Evolutionary conservation across 2,113 vertebrate genomes (phyloP), one percentile per base, ranked within the genome.

Genomic region (Bufo bufo): DNA sequence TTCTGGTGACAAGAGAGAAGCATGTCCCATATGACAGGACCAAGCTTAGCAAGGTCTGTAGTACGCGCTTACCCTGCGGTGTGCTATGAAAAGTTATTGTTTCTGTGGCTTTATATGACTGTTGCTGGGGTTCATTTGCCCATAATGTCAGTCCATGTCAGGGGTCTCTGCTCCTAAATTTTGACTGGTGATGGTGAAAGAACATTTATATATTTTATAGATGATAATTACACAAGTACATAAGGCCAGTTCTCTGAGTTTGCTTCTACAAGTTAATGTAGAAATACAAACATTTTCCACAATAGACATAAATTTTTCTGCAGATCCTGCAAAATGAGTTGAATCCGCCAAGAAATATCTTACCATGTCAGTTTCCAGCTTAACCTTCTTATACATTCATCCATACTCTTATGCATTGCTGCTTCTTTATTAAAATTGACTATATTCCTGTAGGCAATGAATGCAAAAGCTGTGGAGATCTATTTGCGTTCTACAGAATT

Each of bases 11-110:
- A 87, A 96, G 89, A 23, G 97, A 98, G 87, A 91, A 85, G 0
- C 89, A 96, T 0, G 91, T 93, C 5, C 97, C 97, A 0, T 96
- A 95, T 5, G 97, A 98, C 94, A 96, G 94, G 75, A 89, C 96
- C 85, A 97, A 97, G 88, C 92, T 98, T 61, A 98, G 94, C 90
- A 97, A 98, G 96, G 97, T 97, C 56, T 0, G 90, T 85, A 23
- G 19, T 54, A 33, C 16, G 6, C 13, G 33, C 0, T 19, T 81
- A 33, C 13, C 3, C 79, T 61, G 43, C 17, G 63, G 17, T 45
- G 33, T 47, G 6, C n/a, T 43, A 19, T 61, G n/a, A 82, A 33
- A 19, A 4, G 52, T 69, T 33, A 5, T 52, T 52, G 33, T 33
- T 54, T 54, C 52, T 54, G 7, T 20, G 4, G 47, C 12, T 75